These are phyloP conservation scores for Bathynomus jamesi DNA, from an alignment of 1,140 invertebrate genomes.

Conservation along the genomic window DNA sequence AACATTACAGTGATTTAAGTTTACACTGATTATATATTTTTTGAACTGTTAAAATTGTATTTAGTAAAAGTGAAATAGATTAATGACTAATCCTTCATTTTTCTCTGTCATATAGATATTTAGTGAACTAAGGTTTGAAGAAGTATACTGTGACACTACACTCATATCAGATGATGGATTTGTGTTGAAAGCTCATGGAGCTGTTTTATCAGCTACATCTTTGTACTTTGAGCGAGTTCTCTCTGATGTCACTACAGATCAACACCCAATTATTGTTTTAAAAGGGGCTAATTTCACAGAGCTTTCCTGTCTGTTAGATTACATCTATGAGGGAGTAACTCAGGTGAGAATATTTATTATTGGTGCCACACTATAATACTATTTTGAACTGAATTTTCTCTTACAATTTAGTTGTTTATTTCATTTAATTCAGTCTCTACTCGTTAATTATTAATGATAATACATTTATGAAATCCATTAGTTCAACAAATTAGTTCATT, in stretches of 20 bases:
- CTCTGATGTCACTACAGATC: neutral
- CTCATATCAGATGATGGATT: neutral
- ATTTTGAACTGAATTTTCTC: too few relatives aligned
- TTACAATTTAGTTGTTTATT: too few relatives aligned
- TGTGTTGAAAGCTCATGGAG: neutral
- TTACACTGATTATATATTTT: neutral
- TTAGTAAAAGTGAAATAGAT: neutral
- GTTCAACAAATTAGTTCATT: too few relatives aligned
- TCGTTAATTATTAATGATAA: too few relatives aligned
- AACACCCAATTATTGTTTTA: neutral
- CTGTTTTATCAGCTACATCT: neutral
- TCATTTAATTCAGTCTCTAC: too few relatives aligned
- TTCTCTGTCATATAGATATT: neutral
- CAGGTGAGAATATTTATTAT: neutral
- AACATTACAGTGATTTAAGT: neutral
- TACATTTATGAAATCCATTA: too few relatives aligned
- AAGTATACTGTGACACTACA: neutral
- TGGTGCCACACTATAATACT: too few relatives aligned
- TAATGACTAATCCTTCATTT: neutral
- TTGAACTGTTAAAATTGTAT: neutral
- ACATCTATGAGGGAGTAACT: neutral
- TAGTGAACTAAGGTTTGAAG: neutral
- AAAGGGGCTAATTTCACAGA: neutral
- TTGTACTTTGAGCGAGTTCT: neutral
- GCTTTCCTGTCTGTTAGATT: neutral